Base-by-base conservation (phyloP, 2,797 vertebrate genomes). In the Parauchenoglanis ngamensis region DNA sequence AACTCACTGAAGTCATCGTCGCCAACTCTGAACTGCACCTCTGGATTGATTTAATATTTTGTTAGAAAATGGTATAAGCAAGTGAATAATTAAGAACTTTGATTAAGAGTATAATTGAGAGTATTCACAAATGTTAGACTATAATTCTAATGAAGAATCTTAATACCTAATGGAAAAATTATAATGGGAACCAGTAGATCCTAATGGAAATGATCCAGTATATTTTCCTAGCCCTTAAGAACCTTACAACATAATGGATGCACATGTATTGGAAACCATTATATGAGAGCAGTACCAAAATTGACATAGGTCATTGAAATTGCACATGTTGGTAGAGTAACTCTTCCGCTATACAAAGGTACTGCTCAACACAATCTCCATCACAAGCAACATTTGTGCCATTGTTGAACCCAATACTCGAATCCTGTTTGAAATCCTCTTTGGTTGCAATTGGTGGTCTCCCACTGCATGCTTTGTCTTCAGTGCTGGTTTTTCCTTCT, bases 161-260 rank as follows among this genome's bases (percentile, higher is more conserved):
- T 46, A 7, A 63, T n/a, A 63, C 7, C 1, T 81, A 81, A 46
- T n/a, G 8, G 12, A n/a, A 63, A 19, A 65, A 28, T n/a, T 1
- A 28, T 28, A 57, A 2, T 57, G 54, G 54, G 28, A 54, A 25
- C 78, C 5, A 25, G 28, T 59, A 63, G 7, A n/a, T 61, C 77
- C 35, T n/a, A 81, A 44, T 46, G 2, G 40, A 81, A 81, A n/a
- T 49, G 7, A n/a, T 63, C 79, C 59, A 65, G 79, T 82, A 21
- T 49, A 28, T 65, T 49, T 63, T 11, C 3, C 21, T 23, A 67
- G 7, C 17, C 8, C 23, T 28, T 12, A 61, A 7, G 8, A 21
- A 28, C 13, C 25, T 63, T 46, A 61, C 19, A 25, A 15, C 11
- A 0, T 63, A 44, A 81, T 65, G 7, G 2, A n/a, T 25, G 12